Evolutionary conservation across 1,140 invertebrate species (phyloP), one percentile per base, ranked within the genome.

Genomic region (Papilio glaucus): DNA sequence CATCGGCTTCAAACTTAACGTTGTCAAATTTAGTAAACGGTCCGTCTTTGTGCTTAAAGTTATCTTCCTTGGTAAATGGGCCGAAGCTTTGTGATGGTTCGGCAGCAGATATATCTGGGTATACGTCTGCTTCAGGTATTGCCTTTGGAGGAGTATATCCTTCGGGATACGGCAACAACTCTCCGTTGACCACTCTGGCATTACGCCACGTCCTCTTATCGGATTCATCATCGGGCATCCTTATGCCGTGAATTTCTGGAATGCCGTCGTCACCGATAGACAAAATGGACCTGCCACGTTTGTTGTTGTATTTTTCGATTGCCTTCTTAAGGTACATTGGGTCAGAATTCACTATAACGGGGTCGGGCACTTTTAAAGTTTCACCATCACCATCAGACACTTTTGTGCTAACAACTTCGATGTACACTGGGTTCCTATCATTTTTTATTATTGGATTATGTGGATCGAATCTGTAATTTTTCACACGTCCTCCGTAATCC

Each of bases 191-290:
- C 1, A 98, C 97, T 72, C 97, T 92, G 0, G 97, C 97, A 89
- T 98, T 98, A 62, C 97, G 94, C 97, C 97, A 98, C 1, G 95
- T 96, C 82, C 96, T 96, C 71, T 95, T 96, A 80, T 98, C 97
- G 57, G 95, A 95, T 57, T 97, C 96, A 70, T 97, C 96, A 78
- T 98, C 97, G 0, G 97, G 97, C 18, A 97, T 95, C 69, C 97
- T 94, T 0, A 96, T 94, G 0, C 97, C 97, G 69, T 97, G 96
- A 37, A 98, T 96, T 33, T 97, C 94, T 0, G 96, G 96, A 49
- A 96, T 96, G 0, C 96, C 96, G 81, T 97, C 96, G 4, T 92
- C 87, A 57, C 96, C 96, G 0, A 97, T 80, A 18, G 94, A 92
- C 12, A 95, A 81, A 15, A 95, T 90, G 21, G 94, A 94, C 65